phyloP scores from a whole-genome alignment of 2,113 vertebrate genomes.

The Puffinus mauretanicus region DNA sequence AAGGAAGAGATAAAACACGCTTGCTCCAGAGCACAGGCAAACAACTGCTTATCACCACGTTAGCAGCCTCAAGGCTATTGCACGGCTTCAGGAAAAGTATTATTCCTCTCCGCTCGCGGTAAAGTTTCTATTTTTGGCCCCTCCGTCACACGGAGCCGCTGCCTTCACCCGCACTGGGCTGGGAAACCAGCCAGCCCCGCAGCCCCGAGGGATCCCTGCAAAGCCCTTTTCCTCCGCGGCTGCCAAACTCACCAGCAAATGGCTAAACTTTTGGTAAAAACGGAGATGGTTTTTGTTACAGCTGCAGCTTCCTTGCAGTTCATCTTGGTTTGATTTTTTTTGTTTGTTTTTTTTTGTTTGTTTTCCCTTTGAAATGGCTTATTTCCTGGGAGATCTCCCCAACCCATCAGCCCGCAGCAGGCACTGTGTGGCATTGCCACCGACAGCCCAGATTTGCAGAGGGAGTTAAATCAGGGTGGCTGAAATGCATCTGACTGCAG shows the following conservation, averaged over 20 bases:
- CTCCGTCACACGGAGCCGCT: neutral
- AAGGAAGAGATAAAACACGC: slow-evolving; percentile 38
- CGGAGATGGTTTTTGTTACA: rapidly evolving
- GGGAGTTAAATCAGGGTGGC: neutral
- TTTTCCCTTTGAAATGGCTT: neutral
- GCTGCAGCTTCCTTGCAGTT: neutral
- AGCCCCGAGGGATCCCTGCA: neutral
- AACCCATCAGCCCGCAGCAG: neutral
- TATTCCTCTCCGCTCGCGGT: neutral
- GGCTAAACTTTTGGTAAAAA: rapidly evolving
- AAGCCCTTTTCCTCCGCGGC: rapidly evolving
- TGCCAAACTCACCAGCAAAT: neutral
- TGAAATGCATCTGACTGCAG: neutral
- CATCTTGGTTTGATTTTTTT: no score
- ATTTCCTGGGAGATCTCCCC: neutral
- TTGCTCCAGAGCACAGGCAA: slow-evolving; percentile 4
- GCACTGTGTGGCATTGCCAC: neutral
- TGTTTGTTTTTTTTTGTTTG: no score
- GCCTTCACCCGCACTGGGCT: neutral
- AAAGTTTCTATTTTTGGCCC: neutral
- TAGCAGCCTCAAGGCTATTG: slow-evolving; percentile 7
- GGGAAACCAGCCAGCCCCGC: neutral
- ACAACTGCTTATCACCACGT: neutral
- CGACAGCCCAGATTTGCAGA: neutral
- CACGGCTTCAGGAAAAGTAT: neutral